These are phyloP conservation scores for Brachycybe producta DNA, from an alignment of 2,888 invertebrate genomes.

Conservation along the genomic window DNA sequence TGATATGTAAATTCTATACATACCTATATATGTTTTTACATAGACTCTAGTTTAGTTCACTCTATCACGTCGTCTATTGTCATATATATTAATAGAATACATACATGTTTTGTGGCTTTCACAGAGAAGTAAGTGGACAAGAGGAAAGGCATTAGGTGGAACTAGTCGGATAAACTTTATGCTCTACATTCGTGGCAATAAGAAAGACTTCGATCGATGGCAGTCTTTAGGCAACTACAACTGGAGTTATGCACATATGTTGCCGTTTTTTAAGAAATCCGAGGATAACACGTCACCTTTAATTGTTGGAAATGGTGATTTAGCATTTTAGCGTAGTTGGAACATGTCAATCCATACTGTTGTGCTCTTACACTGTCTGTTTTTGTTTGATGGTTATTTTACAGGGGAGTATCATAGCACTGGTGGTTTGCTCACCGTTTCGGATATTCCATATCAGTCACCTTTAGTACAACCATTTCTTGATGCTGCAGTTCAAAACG, in stretches of 20 bases:
- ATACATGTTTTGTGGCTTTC: too few species aligned
- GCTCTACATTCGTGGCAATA: constrained; percentile 38
- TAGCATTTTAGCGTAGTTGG: not conserved
- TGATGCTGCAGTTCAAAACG: too few species aligned
- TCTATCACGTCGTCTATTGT: too few species aligned
- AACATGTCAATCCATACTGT: too few species aligned
- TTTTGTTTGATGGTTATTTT: constrained; percentile 2
- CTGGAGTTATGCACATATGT: constrained; percentile 38
- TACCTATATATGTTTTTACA: too few species aligned
- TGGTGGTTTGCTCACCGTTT: constrained; percentile 24
- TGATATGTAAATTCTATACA: too few species aligned
- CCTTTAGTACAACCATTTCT: constrained; percentile 23
- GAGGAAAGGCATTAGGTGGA: constrained; percentile 37
- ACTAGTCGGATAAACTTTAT: constrained; percentile 38
- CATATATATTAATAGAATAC: too few species aligned
- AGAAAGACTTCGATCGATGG: constrained; percentile 37
- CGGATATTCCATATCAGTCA: constrained; percentile 21
- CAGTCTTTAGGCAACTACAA: constrained; percentile 33
- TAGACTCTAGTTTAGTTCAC: too few species aligned
- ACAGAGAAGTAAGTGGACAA: constrained; percentile 16
- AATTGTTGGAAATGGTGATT: not conserved
- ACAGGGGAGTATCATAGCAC: constrained; percentile 23
- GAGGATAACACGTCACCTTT: constrained; percentile 28
- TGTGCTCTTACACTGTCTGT: not conserved
- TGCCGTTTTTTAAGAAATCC: constrained; percentile 37